Conservation (phyloP, 2,113 vertebrate genomes). For the Pelecanoides urinatrix region DNA sequence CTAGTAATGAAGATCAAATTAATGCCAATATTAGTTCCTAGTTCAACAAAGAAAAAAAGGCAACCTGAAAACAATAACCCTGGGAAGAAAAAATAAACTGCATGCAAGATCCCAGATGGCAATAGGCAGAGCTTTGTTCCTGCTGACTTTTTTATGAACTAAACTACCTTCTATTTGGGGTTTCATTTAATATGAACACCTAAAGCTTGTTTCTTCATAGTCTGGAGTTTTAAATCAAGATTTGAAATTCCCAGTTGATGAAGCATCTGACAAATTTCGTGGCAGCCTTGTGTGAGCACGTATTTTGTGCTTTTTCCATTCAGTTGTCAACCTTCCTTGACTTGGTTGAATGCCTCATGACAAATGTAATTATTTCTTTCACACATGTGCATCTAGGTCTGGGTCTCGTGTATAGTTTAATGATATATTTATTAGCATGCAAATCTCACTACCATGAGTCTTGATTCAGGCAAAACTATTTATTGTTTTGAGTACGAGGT, state of each 20-base stretch:
- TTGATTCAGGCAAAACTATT: background rate
- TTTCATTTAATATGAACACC: background rate
- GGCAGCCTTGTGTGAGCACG: background rate
- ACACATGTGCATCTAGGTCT: background rate
- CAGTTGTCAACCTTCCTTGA: background rate
- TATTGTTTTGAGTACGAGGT: background rate
- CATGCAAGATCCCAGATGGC: background rate
- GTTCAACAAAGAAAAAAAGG: background rate
- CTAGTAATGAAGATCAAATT: background rate
- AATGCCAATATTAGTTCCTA: background rate
- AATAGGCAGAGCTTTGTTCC: background rate
- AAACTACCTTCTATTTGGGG: background rate
- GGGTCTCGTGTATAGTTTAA: background rate
- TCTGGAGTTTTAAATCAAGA: background rate
- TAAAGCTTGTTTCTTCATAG: background rate
- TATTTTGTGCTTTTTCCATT: background rate
- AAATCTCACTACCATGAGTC: background rate
- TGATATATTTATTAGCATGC: background rate
- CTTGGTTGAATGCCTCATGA: background rate
- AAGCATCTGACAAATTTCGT: background rate
- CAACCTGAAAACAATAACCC: background rate
- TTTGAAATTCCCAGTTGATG: background rate
- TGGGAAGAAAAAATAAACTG: background rate
- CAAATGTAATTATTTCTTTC: background rate
- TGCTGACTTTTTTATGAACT: background rate